Evolutionary conservation across 2,888 invertebrate genomes (phyloP), one percentile per base, ranked within the genome.

Genomic region (Neria commutata): DNA sequence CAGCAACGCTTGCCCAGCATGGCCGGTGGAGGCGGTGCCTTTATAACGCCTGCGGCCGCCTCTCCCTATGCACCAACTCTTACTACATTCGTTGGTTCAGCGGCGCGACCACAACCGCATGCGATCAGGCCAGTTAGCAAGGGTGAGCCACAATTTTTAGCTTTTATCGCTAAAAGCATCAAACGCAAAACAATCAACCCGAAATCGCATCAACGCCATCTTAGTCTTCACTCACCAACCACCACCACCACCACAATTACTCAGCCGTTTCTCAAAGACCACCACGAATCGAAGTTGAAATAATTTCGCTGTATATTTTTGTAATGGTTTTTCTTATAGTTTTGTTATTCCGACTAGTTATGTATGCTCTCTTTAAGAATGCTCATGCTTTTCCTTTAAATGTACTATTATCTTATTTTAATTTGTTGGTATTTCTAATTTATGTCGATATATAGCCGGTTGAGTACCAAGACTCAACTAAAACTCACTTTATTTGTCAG

Each of bases 61-160:
- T 59, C 64, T 17, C 37, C 60, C 23, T 58, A 60, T 33, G 56
- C 66, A 33, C 56, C 63, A 21, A 60, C 63, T 50, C 37, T 66
- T 11, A 54, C 67, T 62, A 49, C 55, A 53, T 62, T 64, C 34
- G 60, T 21, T 49, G 42, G 21, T 61, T 58, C 64, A 58, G 54
- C 62, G 34, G 21, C 21, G 19, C 48, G 26, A 29, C 53, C 65
- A 42, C 71, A 70, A 64, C 66, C 74, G 58, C 72, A 74, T 70
- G 70, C 64, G 70, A 63, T 69, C 70, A 67, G 69, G 68, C 73
- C 74, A 72, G 67, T 67, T 65, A 67, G 70, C 62, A 73, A 76
- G 75, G 77, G 77, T 77, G 77, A 77, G 77, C 75, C 69, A 72
- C 66, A 73, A 60, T 26, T 42, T 67, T 68, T 67, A 64, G 70